Evolutionary conservation across 2,797 vertebrate genomes (phyloP).

Genomic region (Ceryle rudis): DNA sequence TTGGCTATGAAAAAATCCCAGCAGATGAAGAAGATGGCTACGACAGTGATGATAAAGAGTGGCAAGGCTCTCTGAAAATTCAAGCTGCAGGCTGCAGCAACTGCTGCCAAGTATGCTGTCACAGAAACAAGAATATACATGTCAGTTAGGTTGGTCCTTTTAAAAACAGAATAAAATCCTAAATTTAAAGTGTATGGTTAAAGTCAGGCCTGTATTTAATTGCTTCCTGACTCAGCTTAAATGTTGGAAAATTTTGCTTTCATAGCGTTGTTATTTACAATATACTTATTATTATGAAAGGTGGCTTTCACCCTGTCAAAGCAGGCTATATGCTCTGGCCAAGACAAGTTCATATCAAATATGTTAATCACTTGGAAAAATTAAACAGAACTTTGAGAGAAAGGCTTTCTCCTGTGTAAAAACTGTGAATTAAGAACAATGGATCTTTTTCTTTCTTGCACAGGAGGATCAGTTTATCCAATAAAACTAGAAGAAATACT

Average conservation of each 20-base stretch:
- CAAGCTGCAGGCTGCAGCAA: slow-evolving; percentile 83
- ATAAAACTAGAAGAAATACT: background rate
- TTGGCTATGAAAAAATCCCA: slow-evolving; percentile 85
- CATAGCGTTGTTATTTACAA: background rate
- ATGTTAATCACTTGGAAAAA: background rate
- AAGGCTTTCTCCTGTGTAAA: background rate
- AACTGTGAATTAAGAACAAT: background rate
- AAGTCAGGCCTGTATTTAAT: background rate
- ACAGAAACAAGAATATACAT: slow-evolving; percentile 28
- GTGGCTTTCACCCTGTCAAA: background rate
- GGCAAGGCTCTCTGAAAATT: slow-evolving; percentile 85
- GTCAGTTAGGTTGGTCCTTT: background rate
- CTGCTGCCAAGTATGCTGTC: slow-evolving; percentile 80
- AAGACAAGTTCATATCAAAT: background rate
- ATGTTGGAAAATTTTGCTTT: background rate
- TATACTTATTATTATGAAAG: background rate
- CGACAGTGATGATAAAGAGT: slow-evolving; percentile 82
- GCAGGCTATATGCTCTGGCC: background rate
- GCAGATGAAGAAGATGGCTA: slow-evolving; percentile 81
- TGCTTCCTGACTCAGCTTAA: background rate
- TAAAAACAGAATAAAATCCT: background rate
- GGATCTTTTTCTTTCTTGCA: background rate
- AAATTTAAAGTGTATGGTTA: background rate
- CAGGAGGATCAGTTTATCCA: background rate
- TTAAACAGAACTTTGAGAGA: background rate